Base-by-base conservation (phyloP, 2,888 invertebrate species). In the Eueremaeus valkanovi region DNA sequence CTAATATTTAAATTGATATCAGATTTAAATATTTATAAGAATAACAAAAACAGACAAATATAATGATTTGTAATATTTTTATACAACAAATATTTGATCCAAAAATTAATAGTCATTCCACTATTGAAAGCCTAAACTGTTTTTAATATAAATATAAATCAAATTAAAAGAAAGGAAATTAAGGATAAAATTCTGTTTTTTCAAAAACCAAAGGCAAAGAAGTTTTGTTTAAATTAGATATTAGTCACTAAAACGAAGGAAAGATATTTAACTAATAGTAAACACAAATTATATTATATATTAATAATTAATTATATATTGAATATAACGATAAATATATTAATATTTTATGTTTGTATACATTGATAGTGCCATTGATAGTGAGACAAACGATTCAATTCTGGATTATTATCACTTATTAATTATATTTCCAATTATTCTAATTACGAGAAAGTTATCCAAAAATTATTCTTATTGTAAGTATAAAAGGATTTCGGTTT, bases 51-150 rank as follows among this genome's bases (percentile, higher is more conserved):
- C 5, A 29, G 8, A 29, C 5, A 63, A 13, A 18, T 63, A 36
- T 36, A 66, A 31, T 36, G 36, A 33, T 66, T 66, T 63, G 18
- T 66, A 66, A 31, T 66, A 66, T 66, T 66, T 66, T 66, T 66
- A 36, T 66, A 66, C 21, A 13, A 66, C 61, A 61, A 27, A 61
- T 61, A 61, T 31, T 61, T 61, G 61, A 61, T 31, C 61, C 61
- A 11, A 33, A 31, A 33, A 36, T 66, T 27, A 6, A n/a, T 66
- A 66, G 66, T 66, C 66, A 66, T 66, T 66, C 31, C 66, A 66
- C 33, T 66, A 18, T 66, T 66, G 33, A 66, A 36, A 33, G n/a
- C 66, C 58, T 24, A 27, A 18, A 18, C 33, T 58, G 3, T 66
- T 36, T 58, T 66, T 36, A 36, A 66, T 66, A 33, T 55, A 55